Conservation (phyloP, 2,888 invertebrate species). For the Bedellia somnulentella region DNA sequence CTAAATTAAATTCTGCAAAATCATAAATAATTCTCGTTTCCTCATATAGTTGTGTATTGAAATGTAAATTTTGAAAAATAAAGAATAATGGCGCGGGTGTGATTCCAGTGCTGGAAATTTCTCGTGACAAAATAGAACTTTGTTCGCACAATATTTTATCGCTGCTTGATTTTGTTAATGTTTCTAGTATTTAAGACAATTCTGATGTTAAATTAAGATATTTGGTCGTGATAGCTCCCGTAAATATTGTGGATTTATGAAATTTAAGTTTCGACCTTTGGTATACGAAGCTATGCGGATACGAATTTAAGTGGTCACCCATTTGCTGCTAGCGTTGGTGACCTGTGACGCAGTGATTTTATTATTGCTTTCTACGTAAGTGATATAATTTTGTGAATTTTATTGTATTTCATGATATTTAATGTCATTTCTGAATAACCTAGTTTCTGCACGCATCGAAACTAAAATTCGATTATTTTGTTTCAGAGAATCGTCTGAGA, state of each 20-base stretch:
- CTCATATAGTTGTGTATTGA: too few species aligned
- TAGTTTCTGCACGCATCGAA: conserved; percentile 29
- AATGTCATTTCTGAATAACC: conserved; percentile 46
- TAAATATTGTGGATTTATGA: conserved; percentile 27
- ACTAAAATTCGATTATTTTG: conserved; percentile 56
- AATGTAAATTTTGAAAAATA: conserved; percentile 13
- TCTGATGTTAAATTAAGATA: conserved; percentile 16
- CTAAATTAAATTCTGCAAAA: too few species aligned
- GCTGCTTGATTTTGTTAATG: conserved; percentile 24
- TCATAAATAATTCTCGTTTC: too few species aligned
- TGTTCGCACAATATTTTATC: conserved; percentile 26
- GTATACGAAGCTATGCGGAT: too few species aligned
- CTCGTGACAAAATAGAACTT: conserved; percentile 44
- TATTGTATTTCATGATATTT: too few species aligned
- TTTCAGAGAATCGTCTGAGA: conserved; percentile 39
- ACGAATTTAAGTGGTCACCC: too few species aligned
- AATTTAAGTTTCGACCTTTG: conserved; percentile 53
- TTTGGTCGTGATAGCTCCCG: conserved; percentile 13
- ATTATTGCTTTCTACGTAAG: too few species aligned
- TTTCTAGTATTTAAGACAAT: conserved; percentile 22
- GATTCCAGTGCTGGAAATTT: conserved; percentile 28
- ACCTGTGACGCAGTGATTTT: too few species aligned
- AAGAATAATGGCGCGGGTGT: conserved; percentile 48
- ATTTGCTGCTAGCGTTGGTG: too few species aligned
- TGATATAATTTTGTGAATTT: too few species aligned